phyloP scores from a whole-genome alignment of 2,113 vertebrate species.

The Pseudorhombus dupliciocellatus region DNA sequence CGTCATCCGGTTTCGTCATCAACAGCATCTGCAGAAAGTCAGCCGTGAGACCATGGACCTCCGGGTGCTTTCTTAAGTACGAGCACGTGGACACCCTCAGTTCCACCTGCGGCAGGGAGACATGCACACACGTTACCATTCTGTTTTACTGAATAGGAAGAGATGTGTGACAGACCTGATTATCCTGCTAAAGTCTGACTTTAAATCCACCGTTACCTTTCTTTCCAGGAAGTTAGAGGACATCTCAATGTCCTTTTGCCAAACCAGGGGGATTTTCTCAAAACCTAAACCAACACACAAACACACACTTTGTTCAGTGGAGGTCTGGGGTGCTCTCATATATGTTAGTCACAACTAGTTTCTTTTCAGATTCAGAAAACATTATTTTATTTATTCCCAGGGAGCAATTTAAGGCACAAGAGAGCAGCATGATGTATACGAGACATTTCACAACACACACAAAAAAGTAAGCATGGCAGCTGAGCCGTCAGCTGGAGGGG shows the following conservation, averaged over 20 bases:
- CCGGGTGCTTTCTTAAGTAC: constrained; percentile 87
- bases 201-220: constrained; percentile 80
- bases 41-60: constrained; percentile 82
- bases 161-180: background rate
- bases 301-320: background rate
- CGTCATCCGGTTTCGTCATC: constrained; percentile 85
- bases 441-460: too few species aligned
- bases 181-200: background rate
- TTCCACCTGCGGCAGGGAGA: constrained; percentile 81
- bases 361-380: too few species aligned
- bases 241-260: constrained; percentile 90
- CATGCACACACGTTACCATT: constrained; percentile 14
- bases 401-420: too few species aligned
- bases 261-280: constrained; percentile 82
- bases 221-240: constrained; percentile 86
- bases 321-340: too few species aligned
- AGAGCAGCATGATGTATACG: too few species aligned
- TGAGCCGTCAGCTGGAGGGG: too few species aligned
- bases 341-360: too few species aligned
- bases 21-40: constrained; percentile 92
- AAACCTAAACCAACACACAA: constrained; percentile 72
- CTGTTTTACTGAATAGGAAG: background rate
- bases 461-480: too few species aligned
- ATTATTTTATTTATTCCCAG: too few species aligned
- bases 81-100: constrained; percentile 80